phyloP scores from a whole-genome alignment of 2,113 vertebrate species.

The Mobula birostris region DNA sequence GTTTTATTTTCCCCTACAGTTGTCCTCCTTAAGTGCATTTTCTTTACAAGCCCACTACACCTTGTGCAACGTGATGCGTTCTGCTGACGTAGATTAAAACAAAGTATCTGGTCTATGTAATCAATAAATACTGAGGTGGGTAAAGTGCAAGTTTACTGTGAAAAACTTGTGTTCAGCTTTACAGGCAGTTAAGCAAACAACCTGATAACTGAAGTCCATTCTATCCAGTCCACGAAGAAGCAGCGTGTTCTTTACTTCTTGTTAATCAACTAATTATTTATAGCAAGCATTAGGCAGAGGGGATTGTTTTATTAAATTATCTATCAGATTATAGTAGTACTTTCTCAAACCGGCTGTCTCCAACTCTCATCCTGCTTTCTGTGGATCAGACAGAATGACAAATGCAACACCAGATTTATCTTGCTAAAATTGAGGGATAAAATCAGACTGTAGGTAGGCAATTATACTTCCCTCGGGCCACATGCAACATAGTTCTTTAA shows the following conservation, averaged over 20 bases:
- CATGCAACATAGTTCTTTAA: background rate
- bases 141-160: background rate
- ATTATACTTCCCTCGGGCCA: background rate
- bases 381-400: background rate
- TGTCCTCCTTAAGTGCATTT: background rate
- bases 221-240: background rate
- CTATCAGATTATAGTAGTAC: background rate
- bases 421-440: background rate
- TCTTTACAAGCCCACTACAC: background rate
- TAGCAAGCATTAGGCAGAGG: background rate
- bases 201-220: background rate
- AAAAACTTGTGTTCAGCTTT: background rate
- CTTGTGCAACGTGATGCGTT: background rate
- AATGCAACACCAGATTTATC: background rate
- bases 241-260: background rate
- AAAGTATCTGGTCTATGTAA: background rate
- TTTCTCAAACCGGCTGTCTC: conserved; percentile 12
- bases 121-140: background rate
- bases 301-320: conserved; percentile 9
- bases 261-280: conserved; percentile 19
- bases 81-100: background rate
- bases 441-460: background rate
- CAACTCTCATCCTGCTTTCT: background rate
- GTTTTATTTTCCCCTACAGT: background rate
- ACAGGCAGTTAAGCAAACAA: background rate